Evolutionary conservation across 2,113 vertebrate species (phyloP), one percentile per base, ranked within the genome.

Genomic region (Odocoileus virginianus): DNA sequence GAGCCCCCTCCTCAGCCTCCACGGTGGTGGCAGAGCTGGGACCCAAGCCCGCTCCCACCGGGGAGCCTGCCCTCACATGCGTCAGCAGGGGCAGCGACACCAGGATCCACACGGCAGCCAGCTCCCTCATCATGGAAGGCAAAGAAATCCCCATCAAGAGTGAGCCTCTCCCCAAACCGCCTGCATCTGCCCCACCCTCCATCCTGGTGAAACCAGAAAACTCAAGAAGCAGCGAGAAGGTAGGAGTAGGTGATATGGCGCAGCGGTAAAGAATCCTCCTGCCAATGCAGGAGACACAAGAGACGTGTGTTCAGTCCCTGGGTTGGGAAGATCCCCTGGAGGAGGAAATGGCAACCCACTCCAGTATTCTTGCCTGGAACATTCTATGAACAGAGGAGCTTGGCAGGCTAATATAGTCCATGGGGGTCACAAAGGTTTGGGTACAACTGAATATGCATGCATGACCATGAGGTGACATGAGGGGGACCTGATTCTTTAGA

Each of bases 131-230:
- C 96, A 94, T 99, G 98, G 99, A 99, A 93, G 64, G 98, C 97
- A 99, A 97, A 93, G 99, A 99, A 0, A 15, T 90, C 0, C 84
- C 96, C 11, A 25, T 84, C 50, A 99, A 97, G 97, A 99, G 98
- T 2, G 99, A 99, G 81, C 90, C 97, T 0, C 97, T 93, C 3
- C 97, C 98, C 2, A 99, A 98, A 96, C 99, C 99, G 0, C 98
- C 98, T 0, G 85, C 98, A 0, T 98, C 98, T 2, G 98, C 99
- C 12, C 99, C 99, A 0, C 99, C 99, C 0, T 99, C 99, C 11
- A 99, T 99, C 98, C 98, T 99, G 87, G 99, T 99, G 97, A 99
- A 99, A 95, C 99, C 99, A n/a, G 99, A 99, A 57, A 98, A 99
- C 33, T 98, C 99, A 94, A 99, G 99, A 98, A 99, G 96, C 57